Evolutionary conservation across 2,113 vertebrate genomes (phyloP).

Genomic region (Ranitomeya variabilis): DNA sequence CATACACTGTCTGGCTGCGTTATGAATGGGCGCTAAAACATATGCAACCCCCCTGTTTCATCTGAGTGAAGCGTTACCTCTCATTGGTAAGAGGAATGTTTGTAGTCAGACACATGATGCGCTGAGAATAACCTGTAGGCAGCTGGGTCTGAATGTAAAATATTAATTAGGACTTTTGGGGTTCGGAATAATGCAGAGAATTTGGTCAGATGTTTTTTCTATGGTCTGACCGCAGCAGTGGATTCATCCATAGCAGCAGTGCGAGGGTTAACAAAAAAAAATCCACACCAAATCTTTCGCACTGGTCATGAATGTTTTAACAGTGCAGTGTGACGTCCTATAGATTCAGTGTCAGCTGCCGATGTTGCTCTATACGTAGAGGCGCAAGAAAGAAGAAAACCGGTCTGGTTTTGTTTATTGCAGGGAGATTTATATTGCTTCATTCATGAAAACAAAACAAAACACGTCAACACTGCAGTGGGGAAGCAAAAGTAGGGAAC

Average conservation of each 20-base stretch:
- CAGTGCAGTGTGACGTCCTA: constrained; percentile 41
- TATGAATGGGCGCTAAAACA: constrained; percentile 37
- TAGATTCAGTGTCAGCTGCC: constrained; percentile 39
- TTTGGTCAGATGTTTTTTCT: background rate
- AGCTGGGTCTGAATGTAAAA: background rate
- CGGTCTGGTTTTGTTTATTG: constrained; percentile 7
- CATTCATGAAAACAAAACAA: background rate
- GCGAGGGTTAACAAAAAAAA: constrained; percentile 34
- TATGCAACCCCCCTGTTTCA: constrained; percentile 34
- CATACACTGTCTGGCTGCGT: constrained; percentile 3
- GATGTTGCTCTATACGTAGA: constrained; percentile 17
- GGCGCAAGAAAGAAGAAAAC: constrained; percentile 4
- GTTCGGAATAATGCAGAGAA: background rate
- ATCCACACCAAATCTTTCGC: constrained; percentile 23
- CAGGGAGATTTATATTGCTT: background rate
- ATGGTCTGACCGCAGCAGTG: background rate
- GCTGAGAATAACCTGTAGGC: constrained; percentile 39
- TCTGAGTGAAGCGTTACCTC: constrained; percentile 33
- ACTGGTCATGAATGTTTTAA: constrained; percentile 52
- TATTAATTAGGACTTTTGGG: background rate
- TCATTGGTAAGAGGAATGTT: constrained; percentile 41
- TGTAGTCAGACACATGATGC: constrained; percentile 28
- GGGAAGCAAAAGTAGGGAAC: background rate
- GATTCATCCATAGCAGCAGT: background rate
- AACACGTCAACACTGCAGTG: background rate